Base-by-base conservation (phyloP, 2,797 vertebrate genomes). In the Alcedo quadribrachys region DNA sequence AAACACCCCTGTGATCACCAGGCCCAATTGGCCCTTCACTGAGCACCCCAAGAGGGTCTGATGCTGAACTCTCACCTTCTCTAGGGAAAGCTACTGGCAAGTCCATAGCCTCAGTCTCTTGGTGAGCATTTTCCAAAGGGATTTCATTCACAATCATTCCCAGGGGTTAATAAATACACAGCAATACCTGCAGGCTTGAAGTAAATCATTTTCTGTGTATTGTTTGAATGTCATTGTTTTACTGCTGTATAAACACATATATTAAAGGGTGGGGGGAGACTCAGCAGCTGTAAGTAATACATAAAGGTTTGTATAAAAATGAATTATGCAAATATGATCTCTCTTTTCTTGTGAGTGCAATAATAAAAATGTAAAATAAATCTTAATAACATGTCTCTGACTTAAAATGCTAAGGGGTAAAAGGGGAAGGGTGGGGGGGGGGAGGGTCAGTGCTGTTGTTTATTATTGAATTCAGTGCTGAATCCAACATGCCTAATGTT, bases 351-450 rank as follows among this genome's bases (percentile, higher is more conserved):
- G 81, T 63, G 67, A 83, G 73, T 11, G 7, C 83, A 95, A 95
- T 95, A 92, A 96, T 95, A 93, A 95, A 97, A 96, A 90, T 93
- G 90, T 94, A 95, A 97, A 94, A 94, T 95, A 95, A 97, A 97
- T 96, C 96, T 97, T 96, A 94, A 96, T 96, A 95, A 93, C 81
- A 4, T 43, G 65, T 77, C 70, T 96, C 30, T 46, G 69, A 93
- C 83, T 95, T 92, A 92, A 94, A 95, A 95, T 95, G 78, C 85
- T 93, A 82, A 84, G 70, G 83, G 94, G 87, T 60, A 88, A 80
- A 87, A 50, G 70, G 24, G 79, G 92, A 25, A 33, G 24, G 15
- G 48, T 46, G 46, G 7, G 14, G 15, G 25, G 85, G 76, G 68
- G 50, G 68, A 66, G 82, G 84, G 91, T 81, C 91, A 90, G 45